A percentile compares a stretch with the other conserved stretches of the same genome.
These are phyloP conservation scores for Torymus auratus DNA, from an alignment of 2,888 invertebrate genomes.

Conservation along the genomic window DNA sequence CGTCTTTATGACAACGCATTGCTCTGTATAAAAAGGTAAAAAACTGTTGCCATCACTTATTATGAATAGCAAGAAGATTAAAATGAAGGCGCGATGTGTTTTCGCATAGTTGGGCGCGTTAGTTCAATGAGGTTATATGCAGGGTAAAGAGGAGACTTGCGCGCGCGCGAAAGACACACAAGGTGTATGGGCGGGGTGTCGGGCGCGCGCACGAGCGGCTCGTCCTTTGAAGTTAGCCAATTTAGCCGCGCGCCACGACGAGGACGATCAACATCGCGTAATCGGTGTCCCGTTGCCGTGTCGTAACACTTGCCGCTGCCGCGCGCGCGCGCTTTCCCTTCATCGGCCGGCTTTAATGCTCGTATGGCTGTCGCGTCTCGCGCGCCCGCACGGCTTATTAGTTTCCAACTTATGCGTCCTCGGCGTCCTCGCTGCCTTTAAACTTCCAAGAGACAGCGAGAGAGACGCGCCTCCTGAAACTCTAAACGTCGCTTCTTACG, in stretches of 20 bases:
- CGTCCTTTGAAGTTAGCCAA: slow-evolving; percentile 71
- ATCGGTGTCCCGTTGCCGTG: slow-evolving; percentile 71
- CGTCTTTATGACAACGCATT: too few species aligned
- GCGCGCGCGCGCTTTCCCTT: slow-evolving; percentile 53
- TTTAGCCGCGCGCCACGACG: slow-evolving; percentile 65
- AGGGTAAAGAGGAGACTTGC: neutral
- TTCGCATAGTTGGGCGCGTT: too few species aligned
- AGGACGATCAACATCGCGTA: slow-evolving; percentile 70
- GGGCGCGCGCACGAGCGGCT: slow-evolving; percentile 8
- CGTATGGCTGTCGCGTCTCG: slow-evolving; percentile 52
- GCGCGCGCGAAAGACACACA: neutral
- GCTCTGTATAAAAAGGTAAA: too few species aligned
- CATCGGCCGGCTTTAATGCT: slow-evolving; percentile 61
- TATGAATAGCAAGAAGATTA: too few species aligned
- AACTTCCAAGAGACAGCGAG: slow-evolving; percentile 59
- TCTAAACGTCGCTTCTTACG: slow-evolving; percentile 45
- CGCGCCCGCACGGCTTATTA: slow-evolving; percentile 69
- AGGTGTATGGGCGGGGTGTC: too few species aligned
- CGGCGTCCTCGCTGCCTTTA: slow-evolving; percentile 60
- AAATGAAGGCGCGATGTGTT: too few species aligned
- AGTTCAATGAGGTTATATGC: neutral
- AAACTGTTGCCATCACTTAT: too few species aligned
- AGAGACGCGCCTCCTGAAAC: slow-evolving; percentile 50
- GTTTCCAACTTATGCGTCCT: slow-evolving; percentile 71
- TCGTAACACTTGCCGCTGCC: slow-evolving; percentile 56